These are phyloP conservation scores for Pomatorhinus ruficollis DNA, from an alignment of 2,113 vertebrate species.

Conservation along the genomic window DNA sequence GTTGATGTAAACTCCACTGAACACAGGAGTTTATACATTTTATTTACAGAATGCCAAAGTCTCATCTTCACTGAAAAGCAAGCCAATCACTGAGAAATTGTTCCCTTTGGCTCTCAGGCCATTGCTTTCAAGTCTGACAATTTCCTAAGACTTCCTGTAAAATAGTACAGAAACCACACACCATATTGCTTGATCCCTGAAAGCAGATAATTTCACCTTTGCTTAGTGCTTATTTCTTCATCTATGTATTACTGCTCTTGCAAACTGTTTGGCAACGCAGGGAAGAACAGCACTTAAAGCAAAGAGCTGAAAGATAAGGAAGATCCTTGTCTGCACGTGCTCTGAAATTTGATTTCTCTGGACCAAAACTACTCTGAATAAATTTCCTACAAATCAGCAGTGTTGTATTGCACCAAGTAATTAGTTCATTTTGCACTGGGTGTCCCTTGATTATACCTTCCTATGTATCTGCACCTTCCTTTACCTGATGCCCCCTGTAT, in stretches of 20 bases:
- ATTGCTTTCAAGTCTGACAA: neutral
- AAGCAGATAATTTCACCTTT: neutral
- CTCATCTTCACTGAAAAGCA: neutral
- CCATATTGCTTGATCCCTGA: neutral
- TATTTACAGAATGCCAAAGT: neutral
- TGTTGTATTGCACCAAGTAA: too few species aligned
- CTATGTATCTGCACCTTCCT: too few species aligned
- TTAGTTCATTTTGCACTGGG: too few species aligned
- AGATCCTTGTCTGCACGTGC: neutral
- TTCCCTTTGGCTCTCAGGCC: neutral
- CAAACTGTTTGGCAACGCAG: neutral
- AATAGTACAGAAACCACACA: neutral
- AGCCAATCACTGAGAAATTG: neutral
- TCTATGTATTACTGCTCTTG: neutral
- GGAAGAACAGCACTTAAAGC: neutral
- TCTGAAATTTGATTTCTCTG: neutral
- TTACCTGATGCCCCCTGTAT: too few species aligned
- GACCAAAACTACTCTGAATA: neutral
- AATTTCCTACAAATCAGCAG: neutral
- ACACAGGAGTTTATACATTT: neutral
- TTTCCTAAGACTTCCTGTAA: neutral
- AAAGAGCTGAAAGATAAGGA: neutral
- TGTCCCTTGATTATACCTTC: too few species aligned
- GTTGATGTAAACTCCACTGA: neutral
- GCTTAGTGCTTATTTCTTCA: neutral